These are phyloP conservation scores for Brachionus rotundiformis DNA, from an alignment of 1,140 invertebrate species.

Conservation along the genomic window DNA sequence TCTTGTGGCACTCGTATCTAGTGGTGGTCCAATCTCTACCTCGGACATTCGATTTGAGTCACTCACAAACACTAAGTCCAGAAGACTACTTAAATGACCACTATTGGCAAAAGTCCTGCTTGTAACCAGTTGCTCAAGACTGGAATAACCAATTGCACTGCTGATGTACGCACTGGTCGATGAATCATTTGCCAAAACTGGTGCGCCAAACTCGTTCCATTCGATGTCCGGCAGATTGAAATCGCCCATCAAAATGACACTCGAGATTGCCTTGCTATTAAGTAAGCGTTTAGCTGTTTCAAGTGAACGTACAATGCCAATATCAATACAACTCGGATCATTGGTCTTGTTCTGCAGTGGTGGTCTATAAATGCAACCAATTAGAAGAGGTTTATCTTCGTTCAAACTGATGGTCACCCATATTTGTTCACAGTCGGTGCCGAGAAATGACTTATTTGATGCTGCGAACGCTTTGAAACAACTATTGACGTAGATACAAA, in stretches of 20 bases:
- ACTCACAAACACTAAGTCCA: background rate
- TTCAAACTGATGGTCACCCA: background rate
- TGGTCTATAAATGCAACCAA: slow-evolving; percentile 10
- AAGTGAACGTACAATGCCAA: background rate
- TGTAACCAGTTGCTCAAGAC: background rate
- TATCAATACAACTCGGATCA: background rate
- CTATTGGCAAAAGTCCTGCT: background rate
- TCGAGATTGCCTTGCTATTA: background rate
- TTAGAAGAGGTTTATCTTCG: background rate
- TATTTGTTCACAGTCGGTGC: background rate
- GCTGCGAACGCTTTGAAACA: background rate
- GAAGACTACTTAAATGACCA: background rate
- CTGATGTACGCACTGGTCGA: background rate
- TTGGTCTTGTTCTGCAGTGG: background rate
- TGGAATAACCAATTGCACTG: background rate
- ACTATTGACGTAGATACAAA: background rate
- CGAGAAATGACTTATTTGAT: background rate
- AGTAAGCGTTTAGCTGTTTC: background rate
- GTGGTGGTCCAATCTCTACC: background rate
- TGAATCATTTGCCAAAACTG: background rate
- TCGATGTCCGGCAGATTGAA: background rate
- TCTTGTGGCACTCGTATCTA: background rate
- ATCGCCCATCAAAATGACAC: background rate
- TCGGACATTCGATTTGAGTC: background rate
- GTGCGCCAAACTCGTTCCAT: background rate